phyloP scores from a whole-genome alignment of 2,797 vertebrate genomes.

The Podargus strigoides region DNA sequence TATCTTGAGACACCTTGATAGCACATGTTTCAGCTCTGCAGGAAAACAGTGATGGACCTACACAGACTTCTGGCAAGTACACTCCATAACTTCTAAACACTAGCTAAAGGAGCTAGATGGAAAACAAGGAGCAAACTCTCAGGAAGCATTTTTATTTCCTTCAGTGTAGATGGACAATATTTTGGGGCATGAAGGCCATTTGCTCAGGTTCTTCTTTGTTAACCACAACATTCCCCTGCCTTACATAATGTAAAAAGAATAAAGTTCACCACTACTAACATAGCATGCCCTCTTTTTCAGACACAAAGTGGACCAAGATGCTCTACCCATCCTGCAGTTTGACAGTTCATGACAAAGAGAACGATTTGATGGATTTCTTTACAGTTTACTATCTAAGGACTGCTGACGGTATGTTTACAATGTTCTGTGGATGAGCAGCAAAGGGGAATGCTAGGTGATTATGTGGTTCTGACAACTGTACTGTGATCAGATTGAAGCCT shows the following conservation, averaged over 20 bases:
- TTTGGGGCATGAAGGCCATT: background rate
- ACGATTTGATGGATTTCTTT: background rate
- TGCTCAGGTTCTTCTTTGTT: background rate
- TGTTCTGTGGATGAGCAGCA: background rate
- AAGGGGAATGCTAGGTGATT: background rate
- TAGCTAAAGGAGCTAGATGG: background rate
- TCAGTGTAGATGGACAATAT: background rate
- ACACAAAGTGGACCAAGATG: background rate
- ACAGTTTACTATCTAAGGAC: background rate
- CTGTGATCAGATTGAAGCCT: background rate
- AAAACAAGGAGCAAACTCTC: background rate
- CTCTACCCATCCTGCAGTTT: background rate
- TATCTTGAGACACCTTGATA: background rate
- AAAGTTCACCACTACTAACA: background rate
- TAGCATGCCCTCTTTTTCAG: background rate
- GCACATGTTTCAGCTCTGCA: background rate
- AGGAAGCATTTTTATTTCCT: background rate
- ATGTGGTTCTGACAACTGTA: background rate
- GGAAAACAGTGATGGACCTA: background rate
- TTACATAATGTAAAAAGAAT: background rate
- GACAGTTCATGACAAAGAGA: background rate
- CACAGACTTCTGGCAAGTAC: background rate
- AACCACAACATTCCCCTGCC: background rate
- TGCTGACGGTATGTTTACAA: fast-evolving
- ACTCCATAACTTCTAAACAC: background rate